phyloP scores from a whole-genome alignment of 1,140 invertebrate species.

The Dendroctonus ponderosae region DNA sequence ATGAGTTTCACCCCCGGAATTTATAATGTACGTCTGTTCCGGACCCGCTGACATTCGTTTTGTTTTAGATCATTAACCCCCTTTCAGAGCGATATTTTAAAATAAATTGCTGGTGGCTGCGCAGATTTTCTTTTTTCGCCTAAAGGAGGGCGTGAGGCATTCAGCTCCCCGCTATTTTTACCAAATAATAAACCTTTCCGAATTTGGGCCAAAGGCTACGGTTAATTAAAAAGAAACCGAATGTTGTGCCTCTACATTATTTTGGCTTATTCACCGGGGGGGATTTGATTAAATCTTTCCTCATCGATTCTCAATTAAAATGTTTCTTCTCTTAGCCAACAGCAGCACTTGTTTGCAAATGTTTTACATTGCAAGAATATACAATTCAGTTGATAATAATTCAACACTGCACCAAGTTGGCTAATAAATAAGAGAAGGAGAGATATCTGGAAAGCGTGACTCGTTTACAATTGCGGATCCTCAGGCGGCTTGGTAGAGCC shows the following conservation, averaged over 20 bases:
- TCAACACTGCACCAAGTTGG: constrained; percentile 6
- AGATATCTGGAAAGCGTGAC: constrained; percentile 18
- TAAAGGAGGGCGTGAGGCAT: not conserved
- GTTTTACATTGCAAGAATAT: not conserved
- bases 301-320: too few relatives aligned
- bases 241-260: too few relatives aligned
- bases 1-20: constrained; percentile 28
- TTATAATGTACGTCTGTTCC: constrained; percentile 30
- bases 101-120: constrained; percentile 12
- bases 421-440: constrained; percentile 15
- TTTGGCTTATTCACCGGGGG: too few relatives aligned
- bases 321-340: too few relatives aligned
- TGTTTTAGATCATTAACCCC: constrained; percentile 29
- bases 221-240: too few relatives aligned
- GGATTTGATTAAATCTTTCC: too few relatives aligned
- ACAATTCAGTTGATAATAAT: constrained; percentile 7
- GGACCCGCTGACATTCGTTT: constrained; percentile 25
- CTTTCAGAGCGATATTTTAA: constrained; percentile 19
- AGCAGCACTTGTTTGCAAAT: not conserved
- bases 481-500: constrained; percentile 3
- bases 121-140: constrained; percentile 7
- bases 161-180: too few relatives aligned
- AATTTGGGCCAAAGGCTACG: too few relatives aligned
- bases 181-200: too few relatives aligned
- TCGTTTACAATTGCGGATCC: constrained; percentile 8